phyloP scores from a whole-genome alignment of 2,797 vertebrate species.

The Sphenopsis melanotis region DNA sequence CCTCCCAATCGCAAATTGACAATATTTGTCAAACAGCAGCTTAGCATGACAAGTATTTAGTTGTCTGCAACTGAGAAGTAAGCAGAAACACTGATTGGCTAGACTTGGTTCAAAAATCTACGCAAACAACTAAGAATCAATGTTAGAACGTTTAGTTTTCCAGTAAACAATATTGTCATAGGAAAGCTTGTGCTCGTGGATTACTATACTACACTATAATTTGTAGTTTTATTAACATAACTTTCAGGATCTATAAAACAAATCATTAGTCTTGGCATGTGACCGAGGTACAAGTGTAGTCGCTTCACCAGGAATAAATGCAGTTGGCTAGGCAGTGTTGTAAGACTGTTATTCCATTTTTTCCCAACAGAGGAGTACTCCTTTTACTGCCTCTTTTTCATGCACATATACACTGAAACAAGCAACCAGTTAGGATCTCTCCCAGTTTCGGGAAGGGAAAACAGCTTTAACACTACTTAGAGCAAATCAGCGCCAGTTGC shows the following conservation, averaged over 20 bases:
- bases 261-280: conserved; percentile 25
- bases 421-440: neutral
- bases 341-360: neutral
- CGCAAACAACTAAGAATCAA: neutral
- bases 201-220: neutral
- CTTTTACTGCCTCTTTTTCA: neutral
- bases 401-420: neutral
- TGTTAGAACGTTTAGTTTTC: conserved; percentile 22
- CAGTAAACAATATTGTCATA: conserved; percentile 14
- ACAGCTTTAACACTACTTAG: neutral
- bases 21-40: neutral
- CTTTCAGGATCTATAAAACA: conserved; percentile 56
- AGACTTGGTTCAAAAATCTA: conserved; percentile 34
- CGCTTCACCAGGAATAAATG: conserved; percentile 25
- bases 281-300: conserved; percentile 40
- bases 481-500: neutral
- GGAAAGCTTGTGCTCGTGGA: conserved; percentile 18
- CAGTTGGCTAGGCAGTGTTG: neutral
- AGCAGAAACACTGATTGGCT: conserved; percentile 29
- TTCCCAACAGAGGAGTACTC: neutral
- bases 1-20: neutral
- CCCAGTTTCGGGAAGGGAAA: neutral
- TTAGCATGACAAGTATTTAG: conserved; percentile 14
- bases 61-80: neutral
- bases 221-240: conserved; percentile 52